phyloP scores from a whole-genome alignment of 2,888 invertebrate species.

The Tiliacea citrago region DNA sequence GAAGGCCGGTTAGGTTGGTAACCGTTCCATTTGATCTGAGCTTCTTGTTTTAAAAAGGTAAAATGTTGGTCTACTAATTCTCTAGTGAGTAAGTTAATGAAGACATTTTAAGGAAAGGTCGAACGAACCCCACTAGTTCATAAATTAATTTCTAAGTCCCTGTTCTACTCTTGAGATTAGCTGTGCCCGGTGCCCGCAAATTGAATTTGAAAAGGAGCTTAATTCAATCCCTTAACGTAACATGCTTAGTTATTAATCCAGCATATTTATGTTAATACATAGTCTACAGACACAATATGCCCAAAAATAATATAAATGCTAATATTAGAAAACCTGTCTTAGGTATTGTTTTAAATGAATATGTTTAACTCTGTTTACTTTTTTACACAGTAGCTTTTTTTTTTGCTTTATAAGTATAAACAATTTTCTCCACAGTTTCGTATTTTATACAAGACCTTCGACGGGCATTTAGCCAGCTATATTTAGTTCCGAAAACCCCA shows the following conservation, averaged over 20 bases:
- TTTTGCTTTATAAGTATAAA: neutral
- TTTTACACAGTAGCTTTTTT: neutral
- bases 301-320: neutral
- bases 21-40: neutral
- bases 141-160: conserved; percentile 36
- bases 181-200: conserved; percentile 42
- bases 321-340: neutral
- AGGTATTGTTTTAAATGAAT: neutral
- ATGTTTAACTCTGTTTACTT: neutral
- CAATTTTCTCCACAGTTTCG: neutral
- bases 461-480: neutral
- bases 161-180: conserved; percentile 23
- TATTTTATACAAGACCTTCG: neutral
- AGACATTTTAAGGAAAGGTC: conserved; percentile 21
- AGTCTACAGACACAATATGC: neutral
- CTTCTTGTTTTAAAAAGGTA: neutral
- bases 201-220: conserved; percentile 62
- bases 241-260: conserved; percentile 36
- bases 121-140: conserved; percentile 20
- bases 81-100: conserved; percentile 1
- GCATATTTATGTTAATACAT: conserved; percentile 15
- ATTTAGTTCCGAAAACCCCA: neutral
- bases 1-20: too few species aligned
- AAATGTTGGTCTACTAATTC: neutral
- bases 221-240: conserved; percentile 40